phyloP scores from a whole-genome alignment of 2,797 vertebrate genomes.

The Lepidocolaptes lacrymiger region DNA sequence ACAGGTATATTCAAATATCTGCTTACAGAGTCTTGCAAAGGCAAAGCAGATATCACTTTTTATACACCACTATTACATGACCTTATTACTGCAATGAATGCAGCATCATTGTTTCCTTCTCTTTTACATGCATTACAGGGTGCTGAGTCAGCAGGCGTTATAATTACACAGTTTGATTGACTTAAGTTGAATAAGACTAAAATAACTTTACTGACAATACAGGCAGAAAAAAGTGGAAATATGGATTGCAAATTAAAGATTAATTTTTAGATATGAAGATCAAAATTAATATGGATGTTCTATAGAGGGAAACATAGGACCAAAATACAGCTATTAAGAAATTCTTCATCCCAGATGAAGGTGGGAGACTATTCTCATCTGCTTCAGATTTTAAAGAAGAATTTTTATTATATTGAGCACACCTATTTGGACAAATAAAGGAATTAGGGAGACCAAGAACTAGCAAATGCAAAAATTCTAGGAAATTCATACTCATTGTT shows the following conservation, averaged over 20 bases:
- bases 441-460: neutral
- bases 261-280: neutral
- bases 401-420: neutral
- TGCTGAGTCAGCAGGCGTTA: neutral
- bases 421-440: neutral
- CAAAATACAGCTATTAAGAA: neutral
- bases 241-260: neutral
- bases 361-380: neutral
- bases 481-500: neutral
- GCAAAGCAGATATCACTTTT: neutral
- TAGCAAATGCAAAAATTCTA: neutral
- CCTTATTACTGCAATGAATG: neutral
- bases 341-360: neutral
- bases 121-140: rapidly evolving
- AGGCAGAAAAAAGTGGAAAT: neutral
- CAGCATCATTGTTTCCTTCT: neutral
- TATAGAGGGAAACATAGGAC: neutral
- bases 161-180: neutral
- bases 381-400: neutral
- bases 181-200: neutral
- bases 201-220: neutral
- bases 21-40: neutral
- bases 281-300: neutral
- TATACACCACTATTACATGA: neutral
- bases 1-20: neutral